phyloP scores from a whole-genome alignment of 2,888 invertebrate genomes.

The Monochamus alternatus region DNA sequence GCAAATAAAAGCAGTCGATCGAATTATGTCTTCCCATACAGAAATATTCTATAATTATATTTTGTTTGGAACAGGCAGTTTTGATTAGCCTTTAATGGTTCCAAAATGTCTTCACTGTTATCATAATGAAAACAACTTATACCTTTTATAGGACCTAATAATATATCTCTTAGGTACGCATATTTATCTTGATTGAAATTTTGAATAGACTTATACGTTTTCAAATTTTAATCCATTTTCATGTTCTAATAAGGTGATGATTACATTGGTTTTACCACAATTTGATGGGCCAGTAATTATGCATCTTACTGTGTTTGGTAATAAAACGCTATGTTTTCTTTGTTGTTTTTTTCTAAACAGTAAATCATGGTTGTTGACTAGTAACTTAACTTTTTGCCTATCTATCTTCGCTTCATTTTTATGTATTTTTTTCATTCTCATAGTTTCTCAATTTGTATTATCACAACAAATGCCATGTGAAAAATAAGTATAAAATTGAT shows the following conservation, averaged over 20 bases:
- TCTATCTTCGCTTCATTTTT: background rate
- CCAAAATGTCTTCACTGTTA: no score
- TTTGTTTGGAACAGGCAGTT: no score
- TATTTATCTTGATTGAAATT: conserved; percentile 4
- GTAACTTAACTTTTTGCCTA: background rate
- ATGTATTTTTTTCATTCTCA: background rate
- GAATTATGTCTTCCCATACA: no score
- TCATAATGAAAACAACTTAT: no score
- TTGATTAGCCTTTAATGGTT: no score
- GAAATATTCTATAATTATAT: no score
- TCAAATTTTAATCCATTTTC: conserved; percentile 28
- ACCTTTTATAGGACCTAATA: background rate
- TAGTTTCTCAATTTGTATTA: background rate
- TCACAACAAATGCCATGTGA: background rate
- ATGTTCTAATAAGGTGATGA: conserved; percentile 17
- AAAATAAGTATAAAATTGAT: background rate
- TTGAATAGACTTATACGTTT: conserved; percentile 19
- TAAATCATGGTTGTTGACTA: conserved; percentile 7
- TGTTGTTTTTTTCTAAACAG: background rate
- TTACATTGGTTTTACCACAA: conserved; percentile 28
- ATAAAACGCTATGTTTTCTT: background rate
- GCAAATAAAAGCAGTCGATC: no score
- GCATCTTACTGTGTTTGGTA: conserved; percentile 22
- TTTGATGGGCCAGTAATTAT: conserved; percentile 19
- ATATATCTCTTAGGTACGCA: background rate